Conservation (phyloP, 2,113 vertebrate species). For the Corythoichthys intestinalis region DNA sequence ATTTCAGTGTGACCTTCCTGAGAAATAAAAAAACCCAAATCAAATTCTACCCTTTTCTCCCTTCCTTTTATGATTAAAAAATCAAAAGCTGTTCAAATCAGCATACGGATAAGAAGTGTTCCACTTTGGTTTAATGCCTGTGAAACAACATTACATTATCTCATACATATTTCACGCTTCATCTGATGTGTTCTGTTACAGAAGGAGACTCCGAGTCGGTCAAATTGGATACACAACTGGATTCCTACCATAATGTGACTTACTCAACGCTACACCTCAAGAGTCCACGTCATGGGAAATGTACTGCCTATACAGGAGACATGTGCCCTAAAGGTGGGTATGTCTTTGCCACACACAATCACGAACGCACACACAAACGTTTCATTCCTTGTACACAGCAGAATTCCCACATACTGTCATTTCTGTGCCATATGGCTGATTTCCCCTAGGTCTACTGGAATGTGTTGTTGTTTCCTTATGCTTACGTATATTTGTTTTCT, state of each 20-base stretch:
- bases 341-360: conserved; percentile 9
- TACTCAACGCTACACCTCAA: conserved; percentile 25
- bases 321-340: conserved; percentile 62
- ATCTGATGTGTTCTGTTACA: conserved; percentile 33
- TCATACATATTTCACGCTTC: conserved; percentile 20
- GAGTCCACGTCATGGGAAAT: conserved; percentile 30
- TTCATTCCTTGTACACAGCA: conserved; percentile 23
- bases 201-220: conserved; percentile 29
- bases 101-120: conserved; percentile 2
- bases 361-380: background rate
- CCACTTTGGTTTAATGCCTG: conserved; percentile 14
- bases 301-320: conserved; percentile 59
- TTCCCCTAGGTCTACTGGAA: conserved; percentile 4
- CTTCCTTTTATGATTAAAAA: background rate
- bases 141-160: conserved; percentile 20
- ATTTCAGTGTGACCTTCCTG: conserved; percentile 26
- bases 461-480: background rate
- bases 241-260: conserved; percentile 40
- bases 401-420: conserved; percentile 15
- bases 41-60: background rate
- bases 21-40: conserved; percentile 1
- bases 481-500: background rate
- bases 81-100: conserved; percentile 3
- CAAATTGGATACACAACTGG: conserved; percentile 25
- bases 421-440: conserved; percentile 22